A percentile compares a stretch with the other conserved stretches of the same genome.
Conservation (phyloP, 2,797 vertebrate genomes). For the Arrhamphus sclerolepis region DNA sequence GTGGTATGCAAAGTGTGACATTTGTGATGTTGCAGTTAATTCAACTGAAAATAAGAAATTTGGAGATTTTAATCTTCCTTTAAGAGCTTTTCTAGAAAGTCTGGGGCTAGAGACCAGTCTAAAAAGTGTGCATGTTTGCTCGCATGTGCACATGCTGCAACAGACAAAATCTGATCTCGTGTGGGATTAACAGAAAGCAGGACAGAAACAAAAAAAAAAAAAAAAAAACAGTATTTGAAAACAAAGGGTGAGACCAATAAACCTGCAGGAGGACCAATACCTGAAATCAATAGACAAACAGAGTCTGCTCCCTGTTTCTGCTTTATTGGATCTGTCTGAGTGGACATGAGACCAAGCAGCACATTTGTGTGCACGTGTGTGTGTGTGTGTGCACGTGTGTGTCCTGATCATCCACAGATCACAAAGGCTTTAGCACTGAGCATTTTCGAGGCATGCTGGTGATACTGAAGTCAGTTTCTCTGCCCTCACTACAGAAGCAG, state of each 20-base stretch:
- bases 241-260: constrained; percentile 37
- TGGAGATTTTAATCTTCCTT: too few species aligned
- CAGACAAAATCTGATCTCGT: constrained; percentile 1
- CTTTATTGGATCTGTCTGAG: constrained; percentile 61
- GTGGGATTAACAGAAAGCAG: background rate
- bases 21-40: too few species aligned
- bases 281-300: constrained; percentile 62
- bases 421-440: constrained; percentile 27
- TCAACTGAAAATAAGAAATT: too few species aligned
- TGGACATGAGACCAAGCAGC: constrained; percentile 29
- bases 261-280: constrained; percentile 33
- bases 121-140: too few species aligned
- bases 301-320: constrained; percentile 46
- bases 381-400: background rate
- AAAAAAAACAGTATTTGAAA: constrained; percentile 1
- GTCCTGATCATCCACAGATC: constrained; percentile 20
- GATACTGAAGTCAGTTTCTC: constrained; percentile 17
- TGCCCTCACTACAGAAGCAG: constrained; percentile 6
- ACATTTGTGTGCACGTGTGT: constrained; percentile 16
- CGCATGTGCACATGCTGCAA: background rate
- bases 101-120: too few species aligned
- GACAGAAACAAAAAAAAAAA: constrained; percentile 4
- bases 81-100: too few species aligned
- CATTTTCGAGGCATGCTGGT: constrained; percentile 11
- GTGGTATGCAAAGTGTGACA: too few species aligned